phyloP scores from a whole-genome alignment of 2,113 vertebrate genomes.

The Rhombomys opimus region DNA sequence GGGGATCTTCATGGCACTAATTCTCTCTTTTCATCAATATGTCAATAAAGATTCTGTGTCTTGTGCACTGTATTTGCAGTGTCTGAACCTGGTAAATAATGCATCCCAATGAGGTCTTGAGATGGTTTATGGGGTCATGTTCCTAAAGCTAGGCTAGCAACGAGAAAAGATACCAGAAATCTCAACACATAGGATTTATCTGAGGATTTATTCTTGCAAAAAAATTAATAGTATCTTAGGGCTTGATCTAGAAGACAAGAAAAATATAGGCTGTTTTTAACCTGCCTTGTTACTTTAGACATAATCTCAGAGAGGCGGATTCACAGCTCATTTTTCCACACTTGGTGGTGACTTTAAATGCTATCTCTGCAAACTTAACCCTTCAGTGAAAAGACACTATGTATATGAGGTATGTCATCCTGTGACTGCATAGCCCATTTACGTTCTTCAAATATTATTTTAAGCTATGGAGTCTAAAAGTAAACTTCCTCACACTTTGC shows the following conservation, averaged over 20 bases:
- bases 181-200: slow-evolving; percentile 32
- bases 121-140: neutral
- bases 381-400: neutral
- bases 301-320: slow-evolving; percentile 36
- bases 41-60: slow-evolving; percentile 34
- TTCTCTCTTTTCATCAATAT: slow-evolving; percentile 58
- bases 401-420: neutral
- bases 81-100: slow-evolving; percentile 35
- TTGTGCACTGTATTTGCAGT: neutral
- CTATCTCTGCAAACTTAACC: slow-evolving; percentile 2
- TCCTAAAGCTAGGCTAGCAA: slow-evolving; percentile 27
- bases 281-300: slow-evolving; percentile 27
- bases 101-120: slow-evolving; percentile 37
- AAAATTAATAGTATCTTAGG: neutral
- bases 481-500: slow-evolving; percentile 35
- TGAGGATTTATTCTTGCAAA: slow-evolving; percentile 21
- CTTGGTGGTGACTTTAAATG: slow-evolving; percentile 61
- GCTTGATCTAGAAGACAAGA: slow-evolving; percentile 26
- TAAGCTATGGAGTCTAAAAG: slow-evolving; percentile 44
- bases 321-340: slow-evolving; percentile 61
- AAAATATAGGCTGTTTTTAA: slow-evolving; percentile 3
- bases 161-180: slow-evolving; percentile 50
- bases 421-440: slow-evolving; percentile 44
- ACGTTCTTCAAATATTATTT: slow-evolving; percentile 54
- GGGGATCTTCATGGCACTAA: slow-evolving; percentile 48